These are phyloP conservation scores for Neoseiulus cucumeris DNA, from an alignment of 1,140 invertebrate species.

Conservation along the genomic window DNA sequence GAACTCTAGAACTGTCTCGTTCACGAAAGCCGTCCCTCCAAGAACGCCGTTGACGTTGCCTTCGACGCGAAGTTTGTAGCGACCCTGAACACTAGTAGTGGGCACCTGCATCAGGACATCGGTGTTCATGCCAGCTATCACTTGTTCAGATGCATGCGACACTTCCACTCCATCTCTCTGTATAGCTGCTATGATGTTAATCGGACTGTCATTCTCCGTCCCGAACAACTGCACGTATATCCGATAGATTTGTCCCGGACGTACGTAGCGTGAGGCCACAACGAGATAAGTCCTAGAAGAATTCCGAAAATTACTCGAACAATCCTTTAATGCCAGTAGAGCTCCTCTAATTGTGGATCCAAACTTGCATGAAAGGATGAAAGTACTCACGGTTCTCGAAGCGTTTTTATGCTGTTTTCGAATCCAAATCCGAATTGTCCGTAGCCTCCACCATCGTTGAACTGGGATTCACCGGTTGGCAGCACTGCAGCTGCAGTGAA, in stretches of 20 bases:
- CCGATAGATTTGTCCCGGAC: conserved; percentile 64
- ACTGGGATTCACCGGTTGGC: neutral
- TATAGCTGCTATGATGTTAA: conserved; percentile 58
- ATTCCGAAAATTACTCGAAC: no score
- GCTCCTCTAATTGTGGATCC: no score
- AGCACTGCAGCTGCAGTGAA: neutral
- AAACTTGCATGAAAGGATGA: no score
- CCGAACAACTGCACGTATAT: conserved; percentile 36
- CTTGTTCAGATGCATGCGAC: conserved; percentile 44
- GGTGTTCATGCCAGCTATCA: neutral
- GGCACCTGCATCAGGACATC: conserved; percentile 38
- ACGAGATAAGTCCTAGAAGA: conserved; percentile 55
- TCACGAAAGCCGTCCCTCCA: conserved; percentile 60
- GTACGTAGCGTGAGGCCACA: conserved; percentile 58
- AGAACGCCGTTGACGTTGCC: conserved; percentile 61
- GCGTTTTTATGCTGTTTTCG: conserved; percentile 8
- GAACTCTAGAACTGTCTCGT: conserved; percentile 55
- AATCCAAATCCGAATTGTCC: conserved; percentile 2
- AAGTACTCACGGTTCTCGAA: conserved; percentile 1
- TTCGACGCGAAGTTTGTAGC: conserved; percentile 67
- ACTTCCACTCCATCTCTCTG: conserved; percentile 68
- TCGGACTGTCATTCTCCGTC: conserved; percentile 48
- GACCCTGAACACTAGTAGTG: conserved; percentile 50
- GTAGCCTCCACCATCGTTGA: neutral
- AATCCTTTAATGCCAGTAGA: no score